Percentiles rank a stretch among this genome's conserved stretches.
Evolutionary conservation across 2,888 invertebrate genomes (phyloP).

Genomic region (Eilema griseolum): DNA sequence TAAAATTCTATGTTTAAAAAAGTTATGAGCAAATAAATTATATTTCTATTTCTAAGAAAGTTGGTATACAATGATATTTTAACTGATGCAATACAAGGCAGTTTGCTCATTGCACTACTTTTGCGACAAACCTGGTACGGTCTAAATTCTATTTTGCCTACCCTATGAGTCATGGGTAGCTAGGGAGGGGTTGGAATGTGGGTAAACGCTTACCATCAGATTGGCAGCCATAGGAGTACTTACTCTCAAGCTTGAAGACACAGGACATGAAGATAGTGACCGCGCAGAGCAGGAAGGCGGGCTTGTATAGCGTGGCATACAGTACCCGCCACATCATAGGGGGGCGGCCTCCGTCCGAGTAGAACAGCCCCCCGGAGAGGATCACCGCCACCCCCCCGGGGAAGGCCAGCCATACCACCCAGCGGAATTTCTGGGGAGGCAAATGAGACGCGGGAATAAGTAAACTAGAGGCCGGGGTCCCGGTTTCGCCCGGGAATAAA

Average conservation of each 20-base stretch:
- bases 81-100: too few species aligned
- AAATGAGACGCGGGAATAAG: background rate
- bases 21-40: too few species aligned
- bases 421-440: slow-evolving; percentile 64
- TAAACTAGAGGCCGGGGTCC: too few species aligned
- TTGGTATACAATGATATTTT: too few species aligned
- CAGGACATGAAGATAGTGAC: slow-evolving; percentile 60
- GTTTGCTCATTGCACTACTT: too few species aligned
- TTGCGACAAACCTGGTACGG: too few species aligned
- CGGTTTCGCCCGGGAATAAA: too few species aligned
- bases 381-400: slow-evolving; percentile 69
- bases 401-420: slow-evolving; percentile 65
- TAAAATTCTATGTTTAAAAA: too few species aligned
- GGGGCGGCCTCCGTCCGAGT: slow-evolving; percentile 56
- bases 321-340: slow-evolving; percentile 50
- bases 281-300: slow-evolving; percentile 67
- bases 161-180: too few species aligned
- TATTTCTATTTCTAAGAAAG: too few species aligned
- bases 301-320: slow-evolving; percentile 73
- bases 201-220: background rate
- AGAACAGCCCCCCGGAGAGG: slow-evolving; percentile 76
- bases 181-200: too few species aligned
- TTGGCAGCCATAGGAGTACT: slow-evolving; percentile 37
- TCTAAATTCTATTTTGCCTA: too few species aligned
- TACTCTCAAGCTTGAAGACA: slow-evolving; percentile 75